These are phyloP conservation scores for Brachionus sp. DNA, from an alignment of 1,140 invertebrate genomes.

Conservation along the genomic window DNA sequence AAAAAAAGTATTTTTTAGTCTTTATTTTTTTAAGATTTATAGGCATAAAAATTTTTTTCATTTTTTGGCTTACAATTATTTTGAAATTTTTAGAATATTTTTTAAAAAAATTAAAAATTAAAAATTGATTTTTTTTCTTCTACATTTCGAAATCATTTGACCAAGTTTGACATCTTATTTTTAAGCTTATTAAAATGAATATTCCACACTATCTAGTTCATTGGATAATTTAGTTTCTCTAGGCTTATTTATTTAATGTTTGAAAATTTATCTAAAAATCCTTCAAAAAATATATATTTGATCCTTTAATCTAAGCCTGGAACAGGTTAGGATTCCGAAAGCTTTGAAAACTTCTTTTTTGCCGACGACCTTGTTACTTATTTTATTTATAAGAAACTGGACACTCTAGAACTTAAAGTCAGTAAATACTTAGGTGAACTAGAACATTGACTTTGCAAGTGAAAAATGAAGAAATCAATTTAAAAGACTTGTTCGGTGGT, in stretches of 20 bases:
- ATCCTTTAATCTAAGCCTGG: background rate
- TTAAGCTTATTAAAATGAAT: no score
- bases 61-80: background rate
- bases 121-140: no score
- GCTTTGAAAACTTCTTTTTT: background rate
- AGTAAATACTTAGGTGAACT: constrained; percentile 6
- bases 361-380: background rate
- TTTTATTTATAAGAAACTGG: background rate
- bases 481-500: background rate
- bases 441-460: background rate
- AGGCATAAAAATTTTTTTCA: background rate
- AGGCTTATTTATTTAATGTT: no score
- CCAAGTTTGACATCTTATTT: no score
- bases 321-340: background rate
- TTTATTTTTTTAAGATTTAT: background rate
- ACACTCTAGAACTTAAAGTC: background rate
- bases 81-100: background rate
- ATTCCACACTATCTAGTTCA: no score
- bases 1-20: background rate
- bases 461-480: constrained; percentile 1
- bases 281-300: background rate
- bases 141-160: no score
- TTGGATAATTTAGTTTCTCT: no score
- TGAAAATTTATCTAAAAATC: background rate
- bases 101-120: background rate